A percentile compares a stretch with the other conserved stretches of the same genome.
These are phyloP conservation scores for Drosophila kanekoi DNA, from an alignment of 2,888 invertebrate genomes.

Conservation along the genomic window DNA sequence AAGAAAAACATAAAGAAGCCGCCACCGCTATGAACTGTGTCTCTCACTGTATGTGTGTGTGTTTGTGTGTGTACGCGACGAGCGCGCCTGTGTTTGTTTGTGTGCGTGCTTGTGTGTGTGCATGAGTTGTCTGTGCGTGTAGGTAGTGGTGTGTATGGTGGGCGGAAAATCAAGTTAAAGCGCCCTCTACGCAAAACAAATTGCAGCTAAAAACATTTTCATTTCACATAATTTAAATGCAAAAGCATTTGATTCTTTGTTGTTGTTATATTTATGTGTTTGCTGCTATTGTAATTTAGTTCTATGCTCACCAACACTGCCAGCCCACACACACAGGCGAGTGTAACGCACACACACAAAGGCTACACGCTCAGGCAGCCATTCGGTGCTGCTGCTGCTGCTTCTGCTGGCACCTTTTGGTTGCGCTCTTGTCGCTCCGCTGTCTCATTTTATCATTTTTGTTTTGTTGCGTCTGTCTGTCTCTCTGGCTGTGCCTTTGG, in stretches of 20 bases:
- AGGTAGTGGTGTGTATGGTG: conserved; percentile 38
- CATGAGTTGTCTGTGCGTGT: conserved; percentile 41
- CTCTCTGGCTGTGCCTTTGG: conserved; percentile 16
- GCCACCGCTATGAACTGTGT: conserved; percentile 54
- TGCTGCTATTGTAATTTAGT: conserved; percentile 35
- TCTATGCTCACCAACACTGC: conserved; percentile 37
- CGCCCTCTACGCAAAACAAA: conserved; percentile 16
- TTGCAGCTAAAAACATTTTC: conserved; percentile 16
- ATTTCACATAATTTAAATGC: conserved; percentile 25
- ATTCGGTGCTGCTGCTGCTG: conserved; percentile 29
- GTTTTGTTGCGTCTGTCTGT: conserved; percentile 54
- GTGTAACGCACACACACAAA: no score
- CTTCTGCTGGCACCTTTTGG: conserved; percentile 45
- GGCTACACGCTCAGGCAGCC: conserved; percentile 19
- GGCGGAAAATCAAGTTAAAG: conserved; percentile 56
- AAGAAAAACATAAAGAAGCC: conserved; percentile 64
- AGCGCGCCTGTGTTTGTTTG: conserved; percentile 21
- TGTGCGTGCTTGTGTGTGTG: conserved; percentile 33
- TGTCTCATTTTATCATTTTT: conserved; percentile 60
- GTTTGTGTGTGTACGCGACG: conserved; percentile 28
- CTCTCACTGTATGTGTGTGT: conserved; percentile 19
- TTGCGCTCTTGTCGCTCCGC: conserved; percentile 50
- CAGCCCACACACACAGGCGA: conserved; percentile 26
- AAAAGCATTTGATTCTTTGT: conserved; percentile 15
- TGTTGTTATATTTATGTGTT: conserved; percentile 6